Conservation (phyloP, 2,113 vertebrate species). For the Pelodiscus sinensis region DNA sequence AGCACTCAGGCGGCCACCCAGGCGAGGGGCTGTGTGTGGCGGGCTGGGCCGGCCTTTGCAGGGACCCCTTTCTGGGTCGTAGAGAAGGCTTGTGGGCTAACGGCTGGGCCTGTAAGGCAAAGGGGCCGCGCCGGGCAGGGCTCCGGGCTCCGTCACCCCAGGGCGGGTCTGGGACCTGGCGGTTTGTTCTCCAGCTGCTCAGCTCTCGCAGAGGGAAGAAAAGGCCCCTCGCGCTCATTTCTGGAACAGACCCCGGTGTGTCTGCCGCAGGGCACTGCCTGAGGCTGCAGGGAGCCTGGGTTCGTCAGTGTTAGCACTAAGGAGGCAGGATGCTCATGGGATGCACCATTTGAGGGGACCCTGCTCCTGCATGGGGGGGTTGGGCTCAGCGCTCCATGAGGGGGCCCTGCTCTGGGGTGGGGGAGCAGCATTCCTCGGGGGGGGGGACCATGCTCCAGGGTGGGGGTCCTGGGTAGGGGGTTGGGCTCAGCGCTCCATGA, state of each 20-base stretch:
- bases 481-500: background rate
- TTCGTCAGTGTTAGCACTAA: background rate
- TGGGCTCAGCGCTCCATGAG: background rate
- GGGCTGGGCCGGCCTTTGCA: background rate
- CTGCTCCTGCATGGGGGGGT: background rate
- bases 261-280: background rate
- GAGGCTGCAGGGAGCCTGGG: background rate
- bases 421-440: no score
- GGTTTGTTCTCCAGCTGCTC: background rate
- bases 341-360: no score
- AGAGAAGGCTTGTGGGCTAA: no score
- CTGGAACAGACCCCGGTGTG: background rate
- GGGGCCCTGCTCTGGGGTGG: no score
- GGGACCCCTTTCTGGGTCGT: background rate
- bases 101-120: background rate
- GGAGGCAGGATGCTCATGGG: background rate
- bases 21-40: background rate
- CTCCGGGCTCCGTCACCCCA: background rate
- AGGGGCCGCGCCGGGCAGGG: no score
- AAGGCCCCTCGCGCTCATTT: background rate
- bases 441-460: background rate
- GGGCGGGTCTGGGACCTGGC: background rate
- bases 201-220: background rate
- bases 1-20: no score
- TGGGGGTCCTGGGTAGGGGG: no score